Conservation (phyloP, 2,113 vertebrate genomes). For the Crypturellus undulatus region DNA sequence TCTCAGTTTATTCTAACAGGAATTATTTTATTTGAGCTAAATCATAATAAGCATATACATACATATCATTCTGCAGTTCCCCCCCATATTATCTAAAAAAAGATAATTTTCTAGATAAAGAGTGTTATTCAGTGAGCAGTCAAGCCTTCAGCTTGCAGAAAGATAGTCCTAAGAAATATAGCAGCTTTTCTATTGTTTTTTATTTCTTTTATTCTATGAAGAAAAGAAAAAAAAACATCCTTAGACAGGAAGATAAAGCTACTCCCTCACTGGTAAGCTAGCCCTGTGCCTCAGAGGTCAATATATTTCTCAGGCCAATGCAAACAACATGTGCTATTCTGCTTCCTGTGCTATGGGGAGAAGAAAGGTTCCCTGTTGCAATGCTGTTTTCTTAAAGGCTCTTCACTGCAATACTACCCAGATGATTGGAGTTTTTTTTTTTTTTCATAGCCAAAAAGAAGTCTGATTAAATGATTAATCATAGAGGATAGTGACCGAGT, state of each 20-base stretch:
- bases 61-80: not conserved
- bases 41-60: not conserved
- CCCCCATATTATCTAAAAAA: fast-evolving
- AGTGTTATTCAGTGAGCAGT: not conserved
- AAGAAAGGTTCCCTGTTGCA: not conserved
- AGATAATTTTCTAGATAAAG: not conserved
- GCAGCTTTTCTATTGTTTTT: not conserved
- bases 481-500: not conserved
- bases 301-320: not conserved
- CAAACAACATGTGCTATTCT: not conserved
- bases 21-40: slow-evolving; percentile 28
- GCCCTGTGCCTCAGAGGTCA: not conserved
- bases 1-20: slow-evolving; percentile 53
- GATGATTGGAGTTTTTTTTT: not conserved
- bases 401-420: not conserved
- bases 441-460: not conserved
- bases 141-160: not conserved
- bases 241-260: not conserved
- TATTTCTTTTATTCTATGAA: not conserved
- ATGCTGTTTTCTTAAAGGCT: not conserved
- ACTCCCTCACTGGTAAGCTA: fast-evolving
- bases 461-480: not conserved
- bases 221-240: not conserved
- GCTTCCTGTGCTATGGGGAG: not conserved
- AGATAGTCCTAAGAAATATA: fast-evolving